Evolutionary conservation across 2,113 vertebrate species (phyloP).

Genomic region (Pomatorhinus ruficollis): DNA sequence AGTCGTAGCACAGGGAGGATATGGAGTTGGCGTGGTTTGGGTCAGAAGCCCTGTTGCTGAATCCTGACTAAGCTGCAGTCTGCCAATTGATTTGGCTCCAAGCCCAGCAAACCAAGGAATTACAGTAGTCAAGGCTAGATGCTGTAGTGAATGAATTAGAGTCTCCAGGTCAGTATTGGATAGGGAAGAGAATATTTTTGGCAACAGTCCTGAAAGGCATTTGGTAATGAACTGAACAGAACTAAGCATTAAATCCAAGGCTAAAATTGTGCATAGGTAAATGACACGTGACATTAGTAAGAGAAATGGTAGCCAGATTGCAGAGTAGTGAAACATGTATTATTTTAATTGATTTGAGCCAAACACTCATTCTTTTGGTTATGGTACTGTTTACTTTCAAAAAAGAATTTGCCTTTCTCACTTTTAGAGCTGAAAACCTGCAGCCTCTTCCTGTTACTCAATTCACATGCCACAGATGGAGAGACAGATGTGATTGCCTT

Average conservation of each 20-base stretch:
- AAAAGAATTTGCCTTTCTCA: not conserved
- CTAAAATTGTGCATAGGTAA: not conserved
- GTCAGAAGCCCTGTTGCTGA: slow-evolving; percentile 24
- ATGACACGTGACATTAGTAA: not conserved
- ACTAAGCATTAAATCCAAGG: not conserved
- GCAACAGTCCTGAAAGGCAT: not conserved
- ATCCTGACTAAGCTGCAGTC: slow-evolving; percentile 18
- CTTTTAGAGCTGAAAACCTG: not conserved
- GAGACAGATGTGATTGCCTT: not conserved
- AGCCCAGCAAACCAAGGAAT: slow-evolving; percentile 60
- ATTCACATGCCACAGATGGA: not conserved
- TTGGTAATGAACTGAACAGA: not conserved
- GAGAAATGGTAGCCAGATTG: not conserved
- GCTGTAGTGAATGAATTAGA: slow-evolving; percentile 4
- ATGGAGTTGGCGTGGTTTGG: slow-evolving; percentile 19
- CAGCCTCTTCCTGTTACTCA: not conserved
- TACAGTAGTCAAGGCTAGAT: slow-evolving; percentile 17
- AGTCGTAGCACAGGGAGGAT: not conserved
- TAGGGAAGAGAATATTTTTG: not conserved
- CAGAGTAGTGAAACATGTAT: not conserved
- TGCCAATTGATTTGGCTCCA: slow-evolving; percentile 51
- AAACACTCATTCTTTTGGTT: not conserved
- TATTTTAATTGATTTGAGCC: not conserved
- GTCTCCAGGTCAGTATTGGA: slow-evolving; percentile 36
- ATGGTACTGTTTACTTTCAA: not conserved